phyloP scores from a whole-genome alignment of 2,888 invertebrate genomes.

The Teleogryllus oceanicus region DNA sequence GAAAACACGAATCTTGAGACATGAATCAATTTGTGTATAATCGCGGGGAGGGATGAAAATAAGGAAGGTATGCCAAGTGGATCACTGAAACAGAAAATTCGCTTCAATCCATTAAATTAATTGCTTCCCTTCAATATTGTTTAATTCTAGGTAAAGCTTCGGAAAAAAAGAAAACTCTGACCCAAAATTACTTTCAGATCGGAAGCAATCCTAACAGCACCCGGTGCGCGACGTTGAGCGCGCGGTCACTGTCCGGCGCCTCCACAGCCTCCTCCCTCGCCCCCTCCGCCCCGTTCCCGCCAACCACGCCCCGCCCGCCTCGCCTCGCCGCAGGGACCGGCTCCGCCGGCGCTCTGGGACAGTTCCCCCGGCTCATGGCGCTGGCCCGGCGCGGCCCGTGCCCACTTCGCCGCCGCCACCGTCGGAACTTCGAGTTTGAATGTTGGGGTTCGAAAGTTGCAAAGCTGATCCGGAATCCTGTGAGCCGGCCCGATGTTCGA shows the following conservation, averaged over 20 bases:
- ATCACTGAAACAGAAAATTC: slow-evolving; percentile 18
- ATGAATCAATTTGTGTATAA: too few species aligned
- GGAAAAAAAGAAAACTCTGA: background rate
- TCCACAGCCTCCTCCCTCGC: background rate
- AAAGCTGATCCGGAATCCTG: slow-evolving; percentile 18
- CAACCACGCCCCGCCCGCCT: background rate
- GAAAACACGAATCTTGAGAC: too few species aligned
- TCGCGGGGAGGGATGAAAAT: background rate
- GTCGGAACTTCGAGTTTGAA: slow-evolving; percentile 8
- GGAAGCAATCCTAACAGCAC: background rate
- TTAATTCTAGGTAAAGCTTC: background rate
- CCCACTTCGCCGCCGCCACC: background rate
- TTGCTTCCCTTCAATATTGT: background rate
- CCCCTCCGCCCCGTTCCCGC: background rate
- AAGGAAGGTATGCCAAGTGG: background rate
- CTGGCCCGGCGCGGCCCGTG: background rate
- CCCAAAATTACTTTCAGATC: slow-evolving; percentile 18
- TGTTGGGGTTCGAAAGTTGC: slow-evolving; percentile 18
- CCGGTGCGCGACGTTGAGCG: background rate
- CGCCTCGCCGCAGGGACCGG: background rate
- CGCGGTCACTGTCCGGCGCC: background rate
- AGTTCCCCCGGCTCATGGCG: background rate
- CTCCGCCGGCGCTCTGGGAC: slow-evolving; percentile 6
- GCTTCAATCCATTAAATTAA: slow-evolving; percentile 18
- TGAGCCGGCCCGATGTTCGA: slow-evolving; percentile 18